Evolutionary conservation across 2,797 vertebrate genomes (phyloP).

Genomic region (Glossophaga mutica): DNA sequence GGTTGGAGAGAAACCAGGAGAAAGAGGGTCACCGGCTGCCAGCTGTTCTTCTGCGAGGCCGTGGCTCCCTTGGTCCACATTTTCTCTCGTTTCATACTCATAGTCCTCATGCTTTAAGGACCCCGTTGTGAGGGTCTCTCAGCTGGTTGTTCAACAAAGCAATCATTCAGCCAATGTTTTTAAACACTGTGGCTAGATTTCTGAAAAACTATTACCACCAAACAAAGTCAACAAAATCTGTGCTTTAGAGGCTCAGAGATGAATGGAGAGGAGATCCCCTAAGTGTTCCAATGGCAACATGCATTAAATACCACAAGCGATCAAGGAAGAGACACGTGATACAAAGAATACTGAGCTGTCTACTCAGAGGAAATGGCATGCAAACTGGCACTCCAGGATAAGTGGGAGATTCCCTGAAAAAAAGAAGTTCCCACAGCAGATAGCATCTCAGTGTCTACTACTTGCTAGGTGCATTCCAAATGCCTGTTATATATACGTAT

Average conservation of each 20-base stretch:
- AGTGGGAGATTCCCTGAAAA: not conserved
- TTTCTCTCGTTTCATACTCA: not conserved
- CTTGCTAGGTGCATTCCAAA: not conserved
- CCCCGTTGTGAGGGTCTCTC: not conserved
- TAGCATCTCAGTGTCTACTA: constrained; percentile 3
- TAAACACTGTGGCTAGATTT: not conserved
- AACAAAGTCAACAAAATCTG: not conserved
- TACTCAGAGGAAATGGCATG: not conserved
- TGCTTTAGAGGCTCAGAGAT: not conserved
- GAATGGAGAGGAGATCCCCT: not conserved
- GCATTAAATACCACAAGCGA: not conserved
- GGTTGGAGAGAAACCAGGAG: not conserved
- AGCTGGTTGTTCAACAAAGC: not conserved
- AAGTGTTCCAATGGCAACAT: not conserved
- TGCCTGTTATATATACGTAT: not conserved
- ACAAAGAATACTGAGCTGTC: not conserved
- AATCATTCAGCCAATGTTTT: not conserved
- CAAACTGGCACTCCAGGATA: not conserved
- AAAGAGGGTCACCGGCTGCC: not conserved
- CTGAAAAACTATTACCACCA: not conserved
- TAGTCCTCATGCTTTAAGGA: not conserved
- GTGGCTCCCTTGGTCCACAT: not conserved
- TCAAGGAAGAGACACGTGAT: not conserved
- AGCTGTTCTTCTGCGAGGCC: not conserved
- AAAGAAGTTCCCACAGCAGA: not conserved